Conservation (phyloP, 1,140 invertebrate genomes). For the Conus ventricosus region DNA sequence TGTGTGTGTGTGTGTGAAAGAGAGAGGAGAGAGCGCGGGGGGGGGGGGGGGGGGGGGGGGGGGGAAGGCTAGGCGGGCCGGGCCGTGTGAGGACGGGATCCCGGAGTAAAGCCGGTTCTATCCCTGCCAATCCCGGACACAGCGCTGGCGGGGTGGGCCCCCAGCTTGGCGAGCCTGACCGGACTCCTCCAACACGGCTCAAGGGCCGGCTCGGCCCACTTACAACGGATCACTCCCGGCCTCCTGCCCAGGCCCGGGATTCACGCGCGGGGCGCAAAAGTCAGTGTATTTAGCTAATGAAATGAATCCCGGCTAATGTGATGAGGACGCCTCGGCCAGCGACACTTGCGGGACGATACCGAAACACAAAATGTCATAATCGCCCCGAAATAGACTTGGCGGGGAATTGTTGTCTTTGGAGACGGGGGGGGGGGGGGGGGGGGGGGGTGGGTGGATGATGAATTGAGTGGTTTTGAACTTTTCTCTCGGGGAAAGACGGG, state of each 20-base stretch:
- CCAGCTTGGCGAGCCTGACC: background rate
- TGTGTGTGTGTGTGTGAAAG: background rate
- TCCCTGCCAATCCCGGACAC: background rate
- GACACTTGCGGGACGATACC: background rate
- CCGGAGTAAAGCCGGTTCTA: background rate
- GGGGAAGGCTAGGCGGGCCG: background rate
- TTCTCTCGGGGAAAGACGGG: too few relatives aligned
- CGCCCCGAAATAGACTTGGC: background rate
- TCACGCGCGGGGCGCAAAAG: slow-evolving; percentile 4
- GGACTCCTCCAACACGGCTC: background rate
- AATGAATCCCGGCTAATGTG: slow-evolving; percentile 3
- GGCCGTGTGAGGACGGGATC: background rate
- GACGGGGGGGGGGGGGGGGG: background rate
- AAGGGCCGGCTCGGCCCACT: background rate
- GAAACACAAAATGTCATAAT: slow-evolving; percentile 4
- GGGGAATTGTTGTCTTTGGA: background rate
- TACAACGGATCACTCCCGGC: background rate
- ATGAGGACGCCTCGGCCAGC: background rate
- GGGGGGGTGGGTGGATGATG: background rate
- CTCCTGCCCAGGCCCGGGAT: background rate
- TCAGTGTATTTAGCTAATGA: slow-evolving; percentile 11
- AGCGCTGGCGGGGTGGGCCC: background rate
- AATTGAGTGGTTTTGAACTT: too few relatives aligned
- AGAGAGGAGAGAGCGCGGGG: background rate
- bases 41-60: background rate